A percentile compares a stretch with the other conserved stretches of the same genome.
Evolutionary conservation across 2,888 invertebrate genomes (phyloP).

Genomic region (Dichetophora obliterata): DNA sequence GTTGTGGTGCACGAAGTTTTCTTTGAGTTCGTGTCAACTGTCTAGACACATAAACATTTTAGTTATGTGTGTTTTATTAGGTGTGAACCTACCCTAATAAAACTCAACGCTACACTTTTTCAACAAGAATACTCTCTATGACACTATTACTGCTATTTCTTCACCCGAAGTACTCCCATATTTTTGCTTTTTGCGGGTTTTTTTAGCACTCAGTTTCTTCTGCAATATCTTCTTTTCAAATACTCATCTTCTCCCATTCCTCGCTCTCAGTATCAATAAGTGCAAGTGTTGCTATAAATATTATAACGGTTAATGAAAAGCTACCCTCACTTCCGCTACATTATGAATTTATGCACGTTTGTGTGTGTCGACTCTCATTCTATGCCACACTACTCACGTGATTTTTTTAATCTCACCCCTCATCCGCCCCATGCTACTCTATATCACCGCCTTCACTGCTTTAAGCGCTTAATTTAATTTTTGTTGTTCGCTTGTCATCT

Average conservation of each 20-base stretch:
- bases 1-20: neutral
- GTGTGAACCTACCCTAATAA: neutral
- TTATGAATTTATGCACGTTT: neutral
- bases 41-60: conserved; percentile 46
- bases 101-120: neutral
- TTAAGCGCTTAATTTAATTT: conserved; percentile 56
- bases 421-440: neutral
- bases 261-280: conserved; percentile 28
- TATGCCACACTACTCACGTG: conserved; percentile 11
- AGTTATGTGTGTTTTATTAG: neutral
- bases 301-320: conserved; percentile 51
- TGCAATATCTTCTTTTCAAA: neutral
- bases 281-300: conserved; percentile 55
- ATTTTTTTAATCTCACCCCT: conserved; percentile 12
- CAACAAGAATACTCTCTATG: no score
- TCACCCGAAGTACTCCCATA: no score
- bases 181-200: no score
- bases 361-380: neutral
- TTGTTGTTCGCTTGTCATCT: conserved; percentile 49
- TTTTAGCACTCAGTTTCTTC: neutral
- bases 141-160: no score
- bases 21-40: conserved; percentile 55
- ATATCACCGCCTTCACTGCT: neutral
- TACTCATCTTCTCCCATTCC: neutral
- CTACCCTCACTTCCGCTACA: conserved; percentile 47